Percentiles rank a stretch among this genome's conserved stretches.
phyloP scores from a whole-genome alignment of 1,140 invertebrate genomes.

The Oedothorax gibbosus region DNA sequence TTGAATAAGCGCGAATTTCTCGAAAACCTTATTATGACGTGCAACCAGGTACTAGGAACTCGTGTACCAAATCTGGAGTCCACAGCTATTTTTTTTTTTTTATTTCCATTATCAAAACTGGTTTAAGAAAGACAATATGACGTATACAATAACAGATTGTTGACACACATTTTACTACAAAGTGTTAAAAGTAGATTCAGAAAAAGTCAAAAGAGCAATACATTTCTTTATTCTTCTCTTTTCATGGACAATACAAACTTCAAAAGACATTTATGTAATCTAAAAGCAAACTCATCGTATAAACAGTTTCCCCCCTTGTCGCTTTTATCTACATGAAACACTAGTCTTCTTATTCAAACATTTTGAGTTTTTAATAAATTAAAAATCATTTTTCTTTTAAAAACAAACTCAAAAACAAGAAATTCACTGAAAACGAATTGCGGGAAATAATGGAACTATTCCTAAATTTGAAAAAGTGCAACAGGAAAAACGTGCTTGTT shows the following conservation, averaged over 20 bases:
- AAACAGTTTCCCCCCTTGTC: not conserved
- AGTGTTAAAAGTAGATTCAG: not conserved
- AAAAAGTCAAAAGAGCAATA: slow-evolving; percentile 33
- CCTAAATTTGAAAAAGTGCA: too few relatives aligned
- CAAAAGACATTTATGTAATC: slow-evolving; percentile 55
- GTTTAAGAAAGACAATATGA: too few relatives aligned
- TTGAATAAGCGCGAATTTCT: too few relatives aligned
- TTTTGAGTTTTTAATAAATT: not conserved
- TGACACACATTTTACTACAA: too few relatives aligned
- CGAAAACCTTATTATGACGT: too few relatives aligned
- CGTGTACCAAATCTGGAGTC: too few relatives aligned
- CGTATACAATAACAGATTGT: too few relatives aligned
- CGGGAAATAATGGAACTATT: too few relatives aligned
- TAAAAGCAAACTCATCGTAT: slow-evolving; percentile 48
- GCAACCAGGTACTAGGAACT: too few relatives aligned
- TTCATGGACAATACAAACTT: slow-evolving; percentile 51
- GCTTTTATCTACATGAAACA: slow-evolving; percentile 11
- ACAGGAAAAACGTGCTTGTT: too few relatives aligned
- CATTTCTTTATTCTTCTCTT: slow-evolving; percentile 52
- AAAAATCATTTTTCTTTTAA: not conserved
- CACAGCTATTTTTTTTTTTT: too few relatives aligned
- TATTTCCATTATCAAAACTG: too few relatives aligned
- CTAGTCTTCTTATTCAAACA: not conserved
- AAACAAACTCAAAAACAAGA: slow-evolving; percentile 12
- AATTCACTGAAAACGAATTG: not conserved